Conservation (phyloP, 1,140 invertebrate species). For the Gryllus bimaculatus region DNA sequence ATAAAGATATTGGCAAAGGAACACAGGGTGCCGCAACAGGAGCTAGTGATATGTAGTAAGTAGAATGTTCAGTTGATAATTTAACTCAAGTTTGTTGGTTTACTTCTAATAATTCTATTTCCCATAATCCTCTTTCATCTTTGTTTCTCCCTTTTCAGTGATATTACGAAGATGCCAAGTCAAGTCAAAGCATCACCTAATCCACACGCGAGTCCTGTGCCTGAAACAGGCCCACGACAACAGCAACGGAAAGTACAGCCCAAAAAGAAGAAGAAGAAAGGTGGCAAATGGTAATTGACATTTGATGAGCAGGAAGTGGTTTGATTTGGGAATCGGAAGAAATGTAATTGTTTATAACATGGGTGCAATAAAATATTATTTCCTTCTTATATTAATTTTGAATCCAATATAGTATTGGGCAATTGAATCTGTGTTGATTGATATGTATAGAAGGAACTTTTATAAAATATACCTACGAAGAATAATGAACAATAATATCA, state of each 20-base stretch:
- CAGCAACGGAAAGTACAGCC: slow-evolving; percentile 49
- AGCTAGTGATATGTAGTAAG: slow-evolving; percentile 72
- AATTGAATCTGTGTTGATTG: too few species aligned
- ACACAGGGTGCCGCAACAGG: slow-evolving; percentile 71
- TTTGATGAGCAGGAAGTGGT: neutral
- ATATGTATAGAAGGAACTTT: neutral
- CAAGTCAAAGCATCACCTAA: slow-evolving; percentile 43
- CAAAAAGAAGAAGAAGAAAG: slow-evolving; percentile 51
- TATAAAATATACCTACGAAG: neutral
- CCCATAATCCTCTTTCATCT: neutral
- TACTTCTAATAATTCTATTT: neutral
- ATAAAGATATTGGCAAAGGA: slow-evolving; percentile 73
- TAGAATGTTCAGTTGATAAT: slow-evolving; percentile 24
- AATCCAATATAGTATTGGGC: too few species aligned
- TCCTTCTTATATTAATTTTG: too few species aligned
- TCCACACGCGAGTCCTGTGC: slow-evolving; percentile 39
- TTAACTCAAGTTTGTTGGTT: neutral
- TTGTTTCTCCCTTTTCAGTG: slow-evolving; percentile 36
- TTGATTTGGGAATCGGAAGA: too few species aligned
- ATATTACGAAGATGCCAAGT: slow-evolving; percentile 53
- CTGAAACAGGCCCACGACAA: slow-evolving; percentile 43
- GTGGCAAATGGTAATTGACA: slow-evolving; percentile 36
- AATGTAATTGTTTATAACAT: too few species aligned
- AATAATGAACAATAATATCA: neutral
- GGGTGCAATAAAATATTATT: too few species aligned